Evolutionary conservation across 35 echinoderm and acorn worm species (phyloP).

Genomic region (Chiridota heheva): DNA sequence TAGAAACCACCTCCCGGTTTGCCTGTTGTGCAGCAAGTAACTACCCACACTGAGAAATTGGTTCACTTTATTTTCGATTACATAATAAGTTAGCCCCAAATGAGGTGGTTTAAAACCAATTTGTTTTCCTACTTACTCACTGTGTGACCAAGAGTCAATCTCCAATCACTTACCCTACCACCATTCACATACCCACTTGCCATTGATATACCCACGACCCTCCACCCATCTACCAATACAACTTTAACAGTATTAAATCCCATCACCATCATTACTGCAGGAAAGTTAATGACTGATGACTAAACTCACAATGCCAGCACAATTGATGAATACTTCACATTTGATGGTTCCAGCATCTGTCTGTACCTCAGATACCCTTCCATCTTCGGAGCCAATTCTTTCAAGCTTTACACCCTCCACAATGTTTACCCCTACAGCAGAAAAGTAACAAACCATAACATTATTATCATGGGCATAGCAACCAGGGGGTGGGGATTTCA

Average conservation of each 20-base stretch:
- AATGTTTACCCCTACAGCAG: conserved; percentile 64
- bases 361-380: conserved; percentile 54
- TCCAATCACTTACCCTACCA: too few relatives aligned
- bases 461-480: not conserved
- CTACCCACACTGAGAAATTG: too few relatives aligned
- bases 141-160: too few relatives aligned
- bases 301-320: conserved; percentile 73
- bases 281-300: not conserved
- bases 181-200: too few relatives aligned
- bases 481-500: not conserved
- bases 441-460: not conserved
- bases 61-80: too few relatives aligned
- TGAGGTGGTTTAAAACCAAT: too few relatives aligned
- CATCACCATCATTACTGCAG: not conserved
- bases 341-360: conserved; percentile 64
- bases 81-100: too few relatives aligned
- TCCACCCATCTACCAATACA: too few relatives aligned
- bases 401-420: conserved; percentile 65
- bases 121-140: too few relatives aligned
- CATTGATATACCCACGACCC: too few relatives aligned
- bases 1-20: too few relatives aligned
- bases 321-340: conserved; percentile 92
- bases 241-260: not conserved
- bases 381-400: conserved; percentile 42
- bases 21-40: too few relatives aligned